phyloP scores from a whole-genome alignment of 1,140 invertebrate species.

The Trissolcus basalis region DNA sequence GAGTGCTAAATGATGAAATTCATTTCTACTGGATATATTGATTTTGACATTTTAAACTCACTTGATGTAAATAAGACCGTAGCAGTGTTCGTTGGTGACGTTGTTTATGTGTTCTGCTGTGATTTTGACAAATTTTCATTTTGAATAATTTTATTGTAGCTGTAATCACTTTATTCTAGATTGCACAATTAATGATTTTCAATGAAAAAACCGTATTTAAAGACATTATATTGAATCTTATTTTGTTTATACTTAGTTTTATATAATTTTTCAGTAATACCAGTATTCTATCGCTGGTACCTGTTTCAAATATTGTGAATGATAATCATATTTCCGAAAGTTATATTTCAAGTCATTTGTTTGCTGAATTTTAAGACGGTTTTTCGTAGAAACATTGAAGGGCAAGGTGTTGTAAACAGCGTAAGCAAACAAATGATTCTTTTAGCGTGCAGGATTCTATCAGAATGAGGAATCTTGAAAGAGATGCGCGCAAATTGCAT shows the following conservation, averaged over 20 bases:
- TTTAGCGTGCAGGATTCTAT: slow-evolving; percentile 20
- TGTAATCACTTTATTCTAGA: slow-evolving; percentile 18
- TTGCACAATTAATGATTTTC: background rate
- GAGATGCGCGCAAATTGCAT: no score
- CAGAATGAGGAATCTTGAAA: no score
- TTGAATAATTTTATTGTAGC: slow-evolving; percentile 34
- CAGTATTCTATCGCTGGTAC: no score
- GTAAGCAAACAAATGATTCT: slow-evolving; percentile 19
- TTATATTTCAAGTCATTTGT: no score
- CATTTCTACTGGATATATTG: slow-evolving; percentile 31
- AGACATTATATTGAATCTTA: no score
- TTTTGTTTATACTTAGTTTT: no score
- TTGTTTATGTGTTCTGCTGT: slow-evolving; percentile 45
- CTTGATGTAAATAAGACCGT: slow-evolving; percentile 41
- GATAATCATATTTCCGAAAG: no score
- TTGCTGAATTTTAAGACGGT: no score
- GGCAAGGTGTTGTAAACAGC: slow-evolving; percentile 1
- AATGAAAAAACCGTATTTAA: no score
- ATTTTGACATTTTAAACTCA: slow-evolving; percentile 27
- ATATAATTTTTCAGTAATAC: no score
- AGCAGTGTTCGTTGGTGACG: slow-evolving; percentile 17
- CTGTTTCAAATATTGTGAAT: no score
- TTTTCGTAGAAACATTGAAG: slow-evolving; percentile 9
- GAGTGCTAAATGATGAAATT: slow-evolving; percentile 44
- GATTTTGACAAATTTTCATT: slow-evolving; percentile 41